Evolutionary conservation across 1,140 invertebrate species (phyloP).

Genomic region (Drosophila dunni): DNA sequence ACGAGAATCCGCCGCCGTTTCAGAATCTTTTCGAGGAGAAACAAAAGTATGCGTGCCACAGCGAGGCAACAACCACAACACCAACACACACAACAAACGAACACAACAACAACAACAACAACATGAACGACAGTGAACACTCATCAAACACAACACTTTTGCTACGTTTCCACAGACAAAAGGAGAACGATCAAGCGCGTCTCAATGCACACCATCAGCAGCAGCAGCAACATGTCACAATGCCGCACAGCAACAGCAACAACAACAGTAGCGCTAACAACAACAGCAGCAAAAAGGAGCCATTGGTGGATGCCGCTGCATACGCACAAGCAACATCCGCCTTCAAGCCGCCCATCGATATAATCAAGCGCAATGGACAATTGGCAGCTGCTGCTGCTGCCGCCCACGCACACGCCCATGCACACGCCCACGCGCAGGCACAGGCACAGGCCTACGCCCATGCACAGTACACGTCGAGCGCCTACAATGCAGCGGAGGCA

Average conservation of each 20-base stretch:
- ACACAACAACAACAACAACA: conserved; percentile 14
- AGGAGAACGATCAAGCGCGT: conserved; percentile 82
- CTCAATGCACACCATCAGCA: conserved; percentile 56
- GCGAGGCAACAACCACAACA: conserved; percentile 1
- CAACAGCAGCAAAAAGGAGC: conserved; percentile 33
- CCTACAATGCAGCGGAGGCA: conserved; percentile 64
- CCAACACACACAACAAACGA: not conserved
- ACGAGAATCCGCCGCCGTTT: conserved; percentile 91
- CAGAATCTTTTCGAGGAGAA: conserved; percentile 95
- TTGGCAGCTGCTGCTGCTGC: conserved; percentile 58
- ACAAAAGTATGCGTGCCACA: conserved; percentile 84
- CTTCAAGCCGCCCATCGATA: conserved; percentile 89
- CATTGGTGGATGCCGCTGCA: conserved; percentile 12
- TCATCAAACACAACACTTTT: conserved; percentile 41
- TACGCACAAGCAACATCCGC: conserved; percentile 88
- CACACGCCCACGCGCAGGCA: conserved; percentile 58
- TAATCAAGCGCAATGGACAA: conserved; percentile 85
- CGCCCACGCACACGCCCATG: conserved; percentile 56
- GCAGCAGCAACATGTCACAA: not conserved
- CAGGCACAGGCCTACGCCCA: conserved; percentile 56
- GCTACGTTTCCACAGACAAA: conserved; percentile 81
- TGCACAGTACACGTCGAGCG: conserved; percentile 50
- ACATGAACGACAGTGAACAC: conserved; percentile 9
- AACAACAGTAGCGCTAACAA: not conserved
- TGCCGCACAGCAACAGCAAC: conserved; percentile 1